Conservation (phyloP, 2,888 invertebrate species). For the Rapana venosa region DNA sequence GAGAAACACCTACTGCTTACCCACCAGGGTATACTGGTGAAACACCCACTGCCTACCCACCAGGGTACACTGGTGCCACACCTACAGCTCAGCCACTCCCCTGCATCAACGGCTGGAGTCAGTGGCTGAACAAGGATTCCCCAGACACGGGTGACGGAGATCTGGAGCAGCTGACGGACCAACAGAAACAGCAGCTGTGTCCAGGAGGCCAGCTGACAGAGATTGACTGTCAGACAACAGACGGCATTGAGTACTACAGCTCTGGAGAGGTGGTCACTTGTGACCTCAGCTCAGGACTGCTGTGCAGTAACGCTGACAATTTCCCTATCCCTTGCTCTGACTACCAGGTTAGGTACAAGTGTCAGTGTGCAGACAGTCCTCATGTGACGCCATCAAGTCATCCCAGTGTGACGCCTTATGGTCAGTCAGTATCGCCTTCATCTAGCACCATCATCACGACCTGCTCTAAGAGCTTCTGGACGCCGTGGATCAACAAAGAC, state of each 20-base stretch:
- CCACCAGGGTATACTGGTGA: constrained; percentile 59
- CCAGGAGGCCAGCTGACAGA: constrained; percentile 63
- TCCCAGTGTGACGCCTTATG: neutral
- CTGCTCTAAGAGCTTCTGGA: constrained; percentile 44
- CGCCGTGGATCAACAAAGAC: constrained; percentile 54
- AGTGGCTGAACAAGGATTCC: constrained; percentile 54
- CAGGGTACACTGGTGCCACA: neutral
- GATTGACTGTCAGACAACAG: constrained; percentile 68
- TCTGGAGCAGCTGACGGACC: constrained; percentile 60
- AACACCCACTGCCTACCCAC: constrained; percentile 30
- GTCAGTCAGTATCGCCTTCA: neutral
- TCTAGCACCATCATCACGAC: neutral
- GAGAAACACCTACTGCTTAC: constrained; percentile 25
- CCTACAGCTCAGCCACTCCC: constrained; percentile 16
- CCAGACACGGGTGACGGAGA: constrained; percentile 64
- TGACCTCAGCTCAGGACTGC: constrained; percentile 84
- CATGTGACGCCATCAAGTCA: neutral
- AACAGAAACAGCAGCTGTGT: constrained; percentile 62
- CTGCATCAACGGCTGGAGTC: constrained; percentile 41
- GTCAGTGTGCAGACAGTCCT: constrained; percentile 76
- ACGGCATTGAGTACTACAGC: constrained; percentile 37
- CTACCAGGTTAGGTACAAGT: constrained; percentile 74
- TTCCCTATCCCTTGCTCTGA: constrained; percentile 69
- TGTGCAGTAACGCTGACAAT: constrained; percentile 80
- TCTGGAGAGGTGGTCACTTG: constrained; percentile 64